A percentile compares a stretch with the other conserved stretches of the same genome.
Evolutionary conservation across 2,113 vertebrate species (phyloP).

Genomic region (Saguinus imperator): DNA sequence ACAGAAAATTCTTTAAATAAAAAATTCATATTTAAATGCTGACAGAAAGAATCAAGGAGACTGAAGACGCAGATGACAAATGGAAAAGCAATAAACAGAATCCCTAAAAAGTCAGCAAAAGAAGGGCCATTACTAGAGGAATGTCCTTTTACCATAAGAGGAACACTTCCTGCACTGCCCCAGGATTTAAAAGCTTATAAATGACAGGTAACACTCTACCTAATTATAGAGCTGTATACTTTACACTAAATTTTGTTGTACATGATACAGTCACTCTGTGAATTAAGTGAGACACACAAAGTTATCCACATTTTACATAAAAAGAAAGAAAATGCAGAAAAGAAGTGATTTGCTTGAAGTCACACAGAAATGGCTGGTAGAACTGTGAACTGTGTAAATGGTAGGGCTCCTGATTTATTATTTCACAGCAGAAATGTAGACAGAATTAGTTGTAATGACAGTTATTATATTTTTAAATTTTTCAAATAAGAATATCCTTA

Average conservation of each 20-base stretch:
- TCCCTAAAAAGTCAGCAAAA: not conserved
- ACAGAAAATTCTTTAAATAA: not conserved
- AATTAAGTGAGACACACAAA: not conserved
- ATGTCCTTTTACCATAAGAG: not conserved
- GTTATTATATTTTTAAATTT: not conserved
- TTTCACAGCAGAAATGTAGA: not conserved
- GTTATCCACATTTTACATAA: not conserved
- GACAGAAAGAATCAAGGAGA: not conserved
- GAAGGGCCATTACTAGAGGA: not conserved
- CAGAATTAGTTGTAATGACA: not conserved
- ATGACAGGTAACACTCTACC: not conserved
- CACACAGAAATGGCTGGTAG: too few species aligned
- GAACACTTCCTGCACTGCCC: not conserved
- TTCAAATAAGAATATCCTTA: not conserved
- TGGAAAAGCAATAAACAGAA: not conserved
- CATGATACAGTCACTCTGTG: not conserved
- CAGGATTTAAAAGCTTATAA: not conserved
- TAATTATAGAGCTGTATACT: not conserved
- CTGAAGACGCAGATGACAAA: not conserved
- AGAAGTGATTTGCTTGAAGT: not conserved
- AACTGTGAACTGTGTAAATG: too few species aligned
- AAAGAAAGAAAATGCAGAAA: not conserved
- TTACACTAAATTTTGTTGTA: not conserved
- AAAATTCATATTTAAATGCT: not conserved
- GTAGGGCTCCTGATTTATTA: not conserved